A percentile compares a stretch with the other conserved stretches of the same genome.
phyloP scores from a whole-genome alignment of 2,113 vertebrate genomes.

The Danionella cerebrum region DNA sequence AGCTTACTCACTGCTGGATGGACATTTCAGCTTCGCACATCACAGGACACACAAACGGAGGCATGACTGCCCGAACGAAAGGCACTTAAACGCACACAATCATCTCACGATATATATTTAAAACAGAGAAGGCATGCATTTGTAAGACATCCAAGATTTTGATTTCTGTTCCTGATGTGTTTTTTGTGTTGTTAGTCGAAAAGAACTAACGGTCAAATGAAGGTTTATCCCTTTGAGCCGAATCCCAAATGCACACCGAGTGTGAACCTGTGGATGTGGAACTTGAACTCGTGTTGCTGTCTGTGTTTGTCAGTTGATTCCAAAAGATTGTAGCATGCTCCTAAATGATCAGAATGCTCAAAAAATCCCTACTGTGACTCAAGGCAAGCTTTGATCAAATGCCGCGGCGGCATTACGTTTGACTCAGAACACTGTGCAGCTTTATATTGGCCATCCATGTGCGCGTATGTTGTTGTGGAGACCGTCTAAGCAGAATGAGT shows the following conservation, averaged over 20 bases:
- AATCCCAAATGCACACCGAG: neutral
- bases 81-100: conserved; percentile 23
- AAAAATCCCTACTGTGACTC: too few species aligned
- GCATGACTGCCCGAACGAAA: conserved; percentile 34
- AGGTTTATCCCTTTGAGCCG: neutral
- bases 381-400: too few species aligned
- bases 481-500: too few species aligned
- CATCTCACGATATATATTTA: conserved; percentile 22
- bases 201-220: neutral
- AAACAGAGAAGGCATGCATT: conserved; percentile 40
- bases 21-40: conserved; percentile 34
- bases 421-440: too few species aligned
- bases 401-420: too few species aligned
- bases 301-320: too few species aligned
- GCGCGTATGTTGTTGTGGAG: too few species aligned
- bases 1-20: conserved; percentile 24
- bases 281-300: neutral
- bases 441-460: too few species aligned
- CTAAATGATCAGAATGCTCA: too few species aligned
- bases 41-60: conserved; percentile 12
- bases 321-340: too few species aligned
- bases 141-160: conserved; percentile 27
- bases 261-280: too few species aligned
- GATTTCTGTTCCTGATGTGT: conserved; percentile 8
- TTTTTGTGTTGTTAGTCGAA: conserved; percentile 13